phyloP scores from a whole-genome alignment of 2,888 invertebrate genomes.

The Agonopterix arenella region DNA sequence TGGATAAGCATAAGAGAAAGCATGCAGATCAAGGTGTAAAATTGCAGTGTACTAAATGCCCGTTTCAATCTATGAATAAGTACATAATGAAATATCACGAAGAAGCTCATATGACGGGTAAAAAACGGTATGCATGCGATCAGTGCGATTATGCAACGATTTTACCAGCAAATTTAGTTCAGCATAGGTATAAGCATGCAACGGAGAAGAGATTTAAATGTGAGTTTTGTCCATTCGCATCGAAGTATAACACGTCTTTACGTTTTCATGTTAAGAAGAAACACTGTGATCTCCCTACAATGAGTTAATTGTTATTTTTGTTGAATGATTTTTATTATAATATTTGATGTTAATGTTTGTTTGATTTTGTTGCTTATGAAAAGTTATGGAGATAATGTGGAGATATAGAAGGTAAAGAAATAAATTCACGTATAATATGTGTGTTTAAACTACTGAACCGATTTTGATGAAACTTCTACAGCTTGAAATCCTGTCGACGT shows the following conservation, averaged over 20 bases:
- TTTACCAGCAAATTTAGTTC: conserved; percentile 60
- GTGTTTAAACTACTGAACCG: no score
- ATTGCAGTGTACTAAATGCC: conserved; percentile 55
- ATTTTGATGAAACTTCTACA: no score
- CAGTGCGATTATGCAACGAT: conserved; percentile 66
- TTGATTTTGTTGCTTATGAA: background rate
- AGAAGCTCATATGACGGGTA: conserved; percentile 59
- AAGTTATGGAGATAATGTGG: no score
- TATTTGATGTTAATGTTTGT: conserved; percentile 39
- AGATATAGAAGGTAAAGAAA: no score
- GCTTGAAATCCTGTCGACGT: no score
- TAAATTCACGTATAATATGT: no score
- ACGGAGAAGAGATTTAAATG: conserved; percentile 63
- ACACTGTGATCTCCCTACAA: conserved; percentile 67
- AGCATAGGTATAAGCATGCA: conserved; percentile 68
- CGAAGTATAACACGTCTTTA: conserved; percentile 66
- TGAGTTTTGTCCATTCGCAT: conserved; percentile 64
- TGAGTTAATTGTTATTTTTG: conserved; percentile 37
- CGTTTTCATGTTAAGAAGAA: conserved; percentile 67
- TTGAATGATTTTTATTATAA: conserved; percentile 18
- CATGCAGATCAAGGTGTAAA: conserved; percentile 55
- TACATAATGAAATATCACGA: conserved; percentile 63
- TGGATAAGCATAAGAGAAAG: conserved; percentile 55
- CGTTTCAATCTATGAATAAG: conserved; percentile 66
- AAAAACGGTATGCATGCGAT: conserved; percentile 54